Conservation (phyloP, 2,888 invertebrate species). For the Plutella xylostella region DNA sequence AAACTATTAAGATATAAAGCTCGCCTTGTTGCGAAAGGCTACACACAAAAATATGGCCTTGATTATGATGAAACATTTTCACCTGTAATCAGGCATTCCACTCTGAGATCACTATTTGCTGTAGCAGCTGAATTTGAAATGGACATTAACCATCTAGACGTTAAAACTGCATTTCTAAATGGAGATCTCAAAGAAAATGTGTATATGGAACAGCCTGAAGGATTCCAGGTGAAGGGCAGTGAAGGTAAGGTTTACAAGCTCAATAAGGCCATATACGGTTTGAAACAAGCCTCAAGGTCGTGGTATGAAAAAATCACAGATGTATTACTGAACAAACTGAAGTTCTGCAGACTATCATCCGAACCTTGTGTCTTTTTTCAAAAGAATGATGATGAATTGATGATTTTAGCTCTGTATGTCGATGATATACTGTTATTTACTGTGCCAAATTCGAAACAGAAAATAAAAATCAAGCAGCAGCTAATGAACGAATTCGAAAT, state of each 20-base stretch:
- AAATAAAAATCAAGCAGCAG: neutral
- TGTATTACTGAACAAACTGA: neutral
- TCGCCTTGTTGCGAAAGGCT: slow-evolving; percentile 14
- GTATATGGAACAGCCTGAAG: neutral
- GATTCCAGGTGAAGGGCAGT: neutral
- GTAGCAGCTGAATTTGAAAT: neutral
- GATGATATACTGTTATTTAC: slow-evolving; percentile 5
- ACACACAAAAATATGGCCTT: neutral
- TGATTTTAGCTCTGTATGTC: neutral
- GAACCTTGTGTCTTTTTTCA: slow-evolving; percentile 2
- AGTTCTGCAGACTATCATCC: neutral
- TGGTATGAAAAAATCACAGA: slow-evolving; percentile 1
- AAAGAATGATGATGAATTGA: neutral
- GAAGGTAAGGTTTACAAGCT: neutral
- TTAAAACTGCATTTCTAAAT: slow-evolving; percentile 3
- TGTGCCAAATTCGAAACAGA: neutral
- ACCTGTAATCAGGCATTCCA: neutral
- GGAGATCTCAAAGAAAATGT: neutral
- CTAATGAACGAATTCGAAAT: neutral
- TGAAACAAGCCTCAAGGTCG: neutral
- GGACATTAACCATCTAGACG: slow-evolving; percentile 1
- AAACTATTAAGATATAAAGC: slow-evolving; percentile 13
- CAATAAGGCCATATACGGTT: slow-evolving; percentile 1
- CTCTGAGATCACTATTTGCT: neutral
- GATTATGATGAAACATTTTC: neutral